Percentiles rank a stretch among this genome's conserved stretches.
phyloP scores from a whole-genome alignment of 2,888 invertebrate species.

The Proisotoma minuta region DNA sequence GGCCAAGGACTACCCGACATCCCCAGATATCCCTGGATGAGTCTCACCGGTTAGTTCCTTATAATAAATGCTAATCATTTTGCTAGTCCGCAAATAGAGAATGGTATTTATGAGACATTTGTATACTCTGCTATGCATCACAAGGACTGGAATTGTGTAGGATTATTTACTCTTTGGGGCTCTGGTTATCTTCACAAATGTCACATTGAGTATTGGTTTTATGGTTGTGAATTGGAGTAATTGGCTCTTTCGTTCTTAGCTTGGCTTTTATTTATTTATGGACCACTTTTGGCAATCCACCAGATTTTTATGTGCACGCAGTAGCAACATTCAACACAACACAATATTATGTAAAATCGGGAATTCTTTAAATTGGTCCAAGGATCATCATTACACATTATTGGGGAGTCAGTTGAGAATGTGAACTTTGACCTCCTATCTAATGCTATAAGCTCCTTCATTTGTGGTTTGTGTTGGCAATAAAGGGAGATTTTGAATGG shows the following conservation, averaged over 20 bases:
- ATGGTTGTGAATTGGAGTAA: neutral
- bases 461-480: neutral
- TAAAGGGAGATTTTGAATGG: neutral
- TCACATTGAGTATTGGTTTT: too few relatives aligned
- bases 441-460: too few relatives aligned
- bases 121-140: too few relatives aligned
- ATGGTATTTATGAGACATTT: too few relatives aligned
- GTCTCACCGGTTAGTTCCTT: constrained; percentile 68
- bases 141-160: neutral
- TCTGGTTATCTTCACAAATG: neutral
- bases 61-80: too few relatives aligned
- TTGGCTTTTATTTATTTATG: neutral
- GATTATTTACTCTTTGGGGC: too few relatives aligned
- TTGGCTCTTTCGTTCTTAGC: neutral
- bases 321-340: neutral
- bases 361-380: neutral
- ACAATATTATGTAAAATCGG: neutral
- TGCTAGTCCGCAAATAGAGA: too few relatives aligned
- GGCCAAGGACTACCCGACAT: constrained; percentile 85
- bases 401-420: too few relatives aligned
- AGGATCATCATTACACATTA: too few relatives aligned
- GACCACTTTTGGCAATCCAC: neutral
- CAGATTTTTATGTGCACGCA: neutral
- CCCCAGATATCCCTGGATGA: constrained; percentile 94
- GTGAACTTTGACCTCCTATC: too few relatives aligned